Conservation (phyloP, 2,888 invertebrate genomes). For the Agrotis ipsilon region DNA sequence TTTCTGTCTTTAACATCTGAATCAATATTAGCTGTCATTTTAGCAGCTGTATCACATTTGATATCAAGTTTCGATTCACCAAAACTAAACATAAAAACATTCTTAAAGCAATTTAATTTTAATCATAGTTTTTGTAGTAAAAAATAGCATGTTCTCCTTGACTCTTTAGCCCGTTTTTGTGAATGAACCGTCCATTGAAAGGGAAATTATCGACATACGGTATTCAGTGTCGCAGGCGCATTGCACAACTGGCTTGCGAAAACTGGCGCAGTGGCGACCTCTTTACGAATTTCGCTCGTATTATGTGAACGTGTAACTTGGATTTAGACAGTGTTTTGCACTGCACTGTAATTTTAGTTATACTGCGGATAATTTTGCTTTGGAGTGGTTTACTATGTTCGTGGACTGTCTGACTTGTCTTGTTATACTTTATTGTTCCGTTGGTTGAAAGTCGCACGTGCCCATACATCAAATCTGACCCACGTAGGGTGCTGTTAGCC, state of each 20-base stretch:
- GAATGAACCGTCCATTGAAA: conserved; percentile 74
- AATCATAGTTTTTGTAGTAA: conserved; percentile 40
- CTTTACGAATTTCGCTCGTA: conserved; percentile 62
- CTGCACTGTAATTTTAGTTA: conserved; percentile 38
- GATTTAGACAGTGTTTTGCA: conserved; percentile 24
- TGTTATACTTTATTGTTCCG: conserved; percentile 10
- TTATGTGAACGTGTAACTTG: conserved; percentile 46
- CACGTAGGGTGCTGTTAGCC: conserved; percentile 49
- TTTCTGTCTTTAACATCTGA: not conserved
- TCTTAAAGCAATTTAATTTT: conserved; percentile 21
- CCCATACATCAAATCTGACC: conserved; percentile 41
- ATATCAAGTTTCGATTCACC: conserved; percentile 13
- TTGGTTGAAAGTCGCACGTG: conserved; percentile 14
- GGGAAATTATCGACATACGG: conserved; percentile 66
- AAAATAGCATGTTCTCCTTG: conserved; percentile 57
- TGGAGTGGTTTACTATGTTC: conserved; percentile 24
- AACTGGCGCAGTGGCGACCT: conserved; percentile 65
- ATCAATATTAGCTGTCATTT: not conserved
- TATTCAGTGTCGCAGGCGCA: conserved; percentile 65
- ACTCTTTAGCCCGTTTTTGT: conserved; percentile 54
- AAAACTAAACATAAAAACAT: conserved; percentile 29
- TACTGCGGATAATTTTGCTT: conserved; percentile 31
- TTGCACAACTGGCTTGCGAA: conserved; percentile 69
- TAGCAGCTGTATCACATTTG: not conserved
- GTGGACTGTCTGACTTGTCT: conserved; percentile 9